Evolutionary conservation across 92 coral and sea anemone species (phyloP).

Genomic region (Porites evermanni): DNA sequence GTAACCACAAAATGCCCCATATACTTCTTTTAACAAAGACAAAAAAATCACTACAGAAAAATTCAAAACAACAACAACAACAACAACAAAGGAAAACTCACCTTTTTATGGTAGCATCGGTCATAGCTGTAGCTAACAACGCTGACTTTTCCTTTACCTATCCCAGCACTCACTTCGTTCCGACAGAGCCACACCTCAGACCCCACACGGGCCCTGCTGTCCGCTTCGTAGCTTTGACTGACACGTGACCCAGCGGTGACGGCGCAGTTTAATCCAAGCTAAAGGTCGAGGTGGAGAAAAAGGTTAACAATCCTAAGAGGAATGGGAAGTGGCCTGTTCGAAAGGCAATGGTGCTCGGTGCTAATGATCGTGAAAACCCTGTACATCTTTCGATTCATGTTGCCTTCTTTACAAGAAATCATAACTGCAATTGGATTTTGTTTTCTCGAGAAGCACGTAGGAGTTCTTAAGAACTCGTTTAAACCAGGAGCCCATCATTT

Average conservation of each 20-base stretch:
- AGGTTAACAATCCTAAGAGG: not conserved
- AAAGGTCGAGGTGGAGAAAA: not conserved
- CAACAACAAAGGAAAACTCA: slow-evolving; percentile 10
- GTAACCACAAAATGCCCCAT: too few relatives aligned
- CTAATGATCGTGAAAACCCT: too few relatives aligned
- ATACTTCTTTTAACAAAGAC: not conserved
- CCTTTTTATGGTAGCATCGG: slow-evolving; percentile 87
- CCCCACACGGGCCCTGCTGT: slow-evolving; percentile 93
- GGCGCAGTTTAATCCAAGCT: slow-evolving; percentile 87
- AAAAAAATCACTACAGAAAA: not conserved
- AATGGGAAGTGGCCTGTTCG: not conserved
- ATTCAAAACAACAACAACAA: too few relatives aligned
- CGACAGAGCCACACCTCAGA: slow-evolving; percentile 98
- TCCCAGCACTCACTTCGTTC: slow-evolving; percentile 84
- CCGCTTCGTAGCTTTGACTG: slow-evolving; percentile 89
- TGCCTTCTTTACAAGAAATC: too few relatives aligned
- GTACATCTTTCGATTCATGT: too few relatives aligned
- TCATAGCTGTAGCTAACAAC: slow-evolving; percentile 86
- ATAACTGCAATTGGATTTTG: too few relatives aligned
- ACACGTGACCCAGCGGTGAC: slow-evolving; percentile 96
- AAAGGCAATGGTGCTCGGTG: not conserved
- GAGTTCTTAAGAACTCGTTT: too few relatives aligned
- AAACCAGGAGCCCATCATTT: too few relatives aligned
- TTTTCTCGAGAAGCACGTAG: too few relatives aligned
- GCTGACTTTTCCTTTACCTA: slow-evolving; percentile 83